These are phyloP conservation scores for Enteromius argenteus DNA, from an alignment of 2,797 vertebrate genomes.

Conservation along the genomic window DNA sequence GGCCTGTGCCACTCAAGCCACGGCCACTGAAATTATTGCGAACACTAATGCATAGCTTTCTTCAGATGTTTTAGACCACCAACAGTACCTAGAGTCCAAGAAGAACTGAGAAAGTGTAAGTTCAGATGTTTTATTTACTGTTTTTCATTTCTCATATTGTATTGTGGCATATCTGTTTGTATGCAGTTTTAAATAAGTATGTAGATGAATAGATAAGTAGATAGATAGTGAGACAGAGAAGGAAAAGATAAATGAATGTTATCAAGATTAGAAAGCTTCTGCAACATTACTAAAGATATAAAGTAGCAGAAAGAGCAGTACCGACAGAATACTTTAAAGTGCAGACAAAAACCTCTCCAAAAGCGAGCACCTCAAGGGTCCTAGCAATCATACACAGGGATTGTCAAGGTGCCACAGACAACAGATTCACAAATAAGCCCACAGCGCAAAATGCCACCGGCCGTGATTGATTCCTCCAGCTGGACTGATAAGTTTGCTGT, in stretches of 20 bases:
- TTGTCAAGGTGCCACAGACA: conserved; percentile 73
- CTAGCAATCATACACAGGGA: conserved; percentile 72
- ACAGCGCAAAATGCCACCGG: conserved; percentile 72
- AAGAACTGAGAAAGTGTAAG: background rate
- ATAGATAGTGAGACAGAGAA: background rate
- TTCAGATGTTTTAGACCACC: background rate
- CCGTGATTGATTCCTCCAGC: conserved; percentile 77
- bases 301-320: conserved; percentile 5
- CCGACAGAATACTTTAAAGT: conserved; percentile 52
- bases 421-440: conserved; percentile 75
- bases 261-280: conserved; percentile 6
- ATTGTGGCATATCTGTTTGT: background rate
- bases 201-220: background rate
- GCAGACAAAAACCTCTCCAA: conserved; percentile 68
- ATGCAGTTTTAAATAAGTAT: background rate
- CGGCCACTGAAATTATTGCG: background rate
- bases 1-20: background rate
- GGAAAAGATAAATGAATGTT: background rate
- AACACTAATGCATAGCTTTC: background rate
- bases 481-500: conserved; percentile 76
- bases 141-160: background rate
- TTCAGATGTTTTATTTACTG: background rate
- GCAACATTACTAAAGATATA: conserved; percentile 37
- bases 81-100: background rate
- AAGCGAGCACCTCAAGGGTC: conserved; percentile 72